Conservation (phyloP, 2,888 invertebrate genomes). For the Amblyjoppa fuscipennis region DNA sequence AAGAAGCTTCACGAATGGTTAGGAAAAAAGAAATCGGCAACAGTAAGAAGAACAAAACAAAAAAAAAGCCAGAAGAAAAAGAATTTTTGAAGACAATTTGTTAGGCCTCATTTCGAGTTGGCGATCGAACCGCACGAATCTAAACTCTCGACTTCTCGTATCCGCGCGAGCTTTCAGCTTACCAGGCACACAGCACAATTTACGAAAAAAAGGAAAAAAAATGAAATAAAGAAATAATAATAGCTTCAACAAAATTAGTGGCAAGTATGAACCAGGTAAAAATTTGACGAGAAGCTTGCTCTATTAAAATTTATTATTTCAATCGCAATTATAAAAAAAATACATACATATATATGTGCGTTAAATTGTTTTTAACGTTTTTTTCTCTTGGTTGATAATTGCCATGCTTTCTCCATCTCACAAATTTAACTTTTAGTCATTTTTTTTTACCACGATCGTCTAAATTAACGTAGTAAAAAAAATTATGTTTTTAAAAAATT, state of each 20-base stretch:
- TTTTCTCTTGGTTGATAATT: slow-evolving; percentile 63
- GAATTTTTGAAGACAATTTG: slow-evolving; percentile 4
- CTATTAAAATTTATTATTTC: neutral
- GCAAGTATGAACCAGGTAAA: slow-evolving; percentile 66
- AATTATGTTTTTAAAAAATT: neutral
- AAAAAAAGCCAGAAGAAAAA: slow-evolving; percentile 19
- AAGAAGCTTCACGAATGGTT: slow-evolving; percentile 56
- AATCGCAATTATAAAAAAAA: slow-evolving; percentile 6
- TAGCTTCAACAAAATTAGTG: slow-evolving; percentile 63
- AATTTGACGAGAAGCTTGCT: slow-evolving; percentile 6
- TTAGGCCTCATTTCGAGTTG: slow-evolving; percentile 50
- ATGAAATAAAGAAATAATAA: slow-evolving; percentile 33
- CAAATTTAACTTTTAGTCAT: slow-evolving; percentile 62
- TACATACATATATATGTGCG: neutral
- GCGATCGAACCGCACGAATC: slow-evolving; percentile 70
- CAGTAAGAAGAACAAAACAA: slow-evolving; percentile 12
- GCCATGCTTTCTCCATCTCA: slow-evolving; percentile 67
- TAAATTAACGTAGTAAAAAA: slow-evolving; percentile 45
- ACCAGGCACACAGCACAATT: slow-evolving; percentile 70
- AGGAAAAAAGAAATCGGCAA: slow-evolving; percentile 32
- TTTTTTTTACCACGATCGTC: slow-evolving; percentile 67
- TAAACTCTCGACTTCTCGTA: slow-evolving; percentile 70
- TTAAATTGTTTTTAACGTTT: slow-evolving; percentile 33
- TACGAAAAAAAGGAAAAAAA: slow-evolving; percentile 5
- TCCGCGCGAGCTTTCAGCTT: slow-evolving; percentile 70